Conservation (phyloP, 2,797 vertebrate genomes). For the Brachyrhaphis roseni region DNA sequence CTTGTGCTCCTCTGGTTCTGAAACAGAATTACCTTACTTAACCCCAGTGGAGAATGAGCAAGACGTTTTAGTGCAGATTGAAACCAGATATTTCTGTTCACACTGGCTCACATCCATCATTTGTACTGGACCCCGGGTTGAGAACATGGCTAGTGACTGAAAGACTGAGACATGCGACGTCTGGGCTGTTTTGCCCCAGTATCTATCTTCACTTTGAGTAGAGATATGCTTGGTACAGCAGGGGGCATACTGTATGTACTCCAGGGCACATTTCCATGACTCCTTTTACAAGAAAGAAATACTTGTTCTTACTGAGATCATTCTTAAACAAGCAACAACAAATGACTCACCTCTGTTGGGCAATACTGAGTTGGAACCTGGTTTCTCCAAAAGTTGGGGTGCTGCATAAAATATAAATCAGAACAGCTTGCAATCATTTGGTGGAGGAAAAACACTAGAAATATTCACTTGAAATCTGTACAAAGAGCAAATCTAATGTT, state of each 20-base stretch:
- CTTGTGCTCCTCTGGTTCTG: constrained; percentile 61
- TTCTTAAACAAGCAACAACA: constrained; percentile 26
- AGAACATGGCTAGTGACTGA: constrained; percentile 67
- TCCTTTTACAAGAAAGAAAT: constrained; percentile 28
- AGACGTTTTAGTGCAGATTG: constrained; percentile 61
- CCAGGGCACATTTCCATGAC: constrained; percentile 37
- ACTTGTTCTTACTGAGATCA: constrained; percentile 49
- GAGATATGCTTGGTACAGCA: constrained; percentile 16
- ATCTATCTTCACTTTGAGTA: constrained; percentile 32
- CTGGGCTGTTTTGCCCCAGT: constrained; percentile 46
- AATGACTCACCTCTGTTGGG: constrained; percentile 42
- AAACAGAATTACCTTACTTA: constrained; percentile 72
- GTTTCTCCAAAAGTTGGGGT: constrained; percentile 6
- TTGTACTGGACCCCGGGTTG: constrained; percentile 54
- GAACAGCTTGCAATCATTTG: constrained; percentile 21
- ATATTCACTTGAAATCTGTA: constrained; percentile 4
- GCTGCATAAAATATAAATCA: constrained; percentile 6
- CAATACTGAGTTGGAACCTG: constrained; percentile 19
- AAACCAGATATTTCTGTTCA: constrained; percentile 74
- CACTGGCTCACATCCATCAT: constrained; percentile 62
- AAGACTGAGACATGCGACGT: constrained; percentile 32
- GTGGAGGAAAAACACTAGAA: neutral
- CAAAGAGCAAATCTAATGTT: constrained; percentile 8
- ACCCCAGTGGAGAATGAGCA: constrained; percentile 66
- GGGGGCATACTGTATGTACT: constrained; percentile 29